Base-by-base conservation (phyloP, 2,888 invertebrate species). In the Electrophaes corylata region DNA sequence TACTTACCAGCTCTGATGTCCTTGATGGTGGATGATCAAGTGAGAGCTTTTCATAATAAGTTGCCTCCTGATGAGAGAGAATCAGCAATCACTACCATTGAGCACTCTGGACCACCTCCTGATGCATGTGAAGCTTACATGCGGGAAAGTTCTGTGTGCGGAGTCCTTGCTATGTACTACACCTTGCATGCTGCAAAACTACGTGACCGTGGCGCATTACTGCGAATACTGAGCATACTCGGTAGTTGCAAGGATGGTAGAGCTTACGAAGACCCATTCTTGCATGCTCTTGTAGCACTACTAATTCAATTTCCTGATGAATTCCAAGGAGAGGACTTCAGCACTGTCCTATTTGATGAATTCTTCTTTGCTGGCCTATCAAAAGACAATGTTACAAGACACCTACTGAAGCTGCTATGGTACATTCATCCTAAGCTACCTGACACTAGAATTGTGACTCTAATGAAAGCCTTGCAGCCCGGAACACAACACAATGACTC, bases 81-180 rank as follows among this genome's bases (percentile, higher is more conserved):
- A 80, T 96, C 97, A 14, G 98, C 98, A 18, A 95, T 98, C 53
- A 97, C 98, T 1, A 96, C 97, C 49, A 98, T 98, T 73, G 98
- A 98, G 81, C 98, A 98, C 86, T 97, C 98, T 0, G 97, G 97
- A 0, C 97, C 98, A 2, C 96, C 97, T 0, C 97, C 98, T 0
- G 98, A 98, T 85, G 97, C 98, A 3, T 98, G 98, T 69, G 97
- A 97, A 80, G 96, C 97, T 0, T 98, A 97, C 74, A 96, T 98
- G 76, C 95, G 97, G 73, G 96, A 98, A 76, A 98, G 97, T 73
- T 95, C 96, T 4, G 97, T 98, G 0, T 98, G 98, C 51, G 97
- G 98, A 62, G 96, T 98, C 44, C 84, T 98, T 61, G 97, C 98
- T 0, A 98, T 98, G 97, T 98, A 98, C 83, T 98, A 98, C 78